A percentile compares a stretch with the other conserved stretches of the same genome.
Conservation (phyloP, 2,888 invertebrate species). For the Neuroscelio doddi region DNA sequence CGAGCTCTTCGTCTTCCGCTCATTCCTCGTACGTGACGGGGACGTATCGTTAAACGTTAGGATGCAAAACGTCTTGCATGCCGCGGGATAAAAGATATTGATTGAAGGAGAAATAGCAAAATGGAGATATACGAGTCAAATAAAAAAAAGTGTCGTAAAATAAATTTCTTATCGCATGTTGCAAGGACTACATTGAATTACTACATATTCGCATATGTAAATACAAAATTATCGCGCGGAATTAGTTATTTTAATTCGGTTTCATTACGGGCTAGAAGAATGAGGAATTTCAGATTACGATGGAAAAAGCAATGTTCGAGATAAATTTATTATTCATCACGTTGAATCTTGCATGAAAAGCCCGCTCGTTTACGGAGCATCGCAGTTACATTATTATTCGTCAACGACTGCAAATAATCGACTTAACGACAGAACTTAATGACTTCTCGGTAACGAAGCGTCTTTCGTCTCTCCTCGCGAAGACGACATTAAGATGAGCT, state of each 20-base stretch:
- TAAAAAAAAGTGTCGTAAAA: conserved; percentile 4
- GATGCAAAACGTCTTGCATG: conserved; percentile 20
- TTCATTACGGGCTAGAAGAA: too few species aligned
- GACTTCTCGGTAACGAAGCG: conserved; percentile 56
- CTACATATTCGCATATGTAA: neutral
- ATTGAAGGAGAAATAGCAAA: conserved; percentile 21
- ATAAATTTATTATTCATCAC: neutral
- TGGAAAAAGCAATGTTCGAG: neutral
- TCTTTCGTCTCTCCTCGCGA: neutral
- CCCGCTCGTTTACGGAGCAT: neutral
- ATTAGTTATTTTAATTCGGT: neutral
- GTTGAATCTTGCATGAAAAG: neutral
- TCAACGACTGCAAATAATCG: conserved; percentile 57
- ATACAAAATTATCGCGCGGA: neutral
- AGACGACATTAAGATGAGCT: conserved; percentile 3
- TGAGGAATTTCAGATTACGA: neutral
- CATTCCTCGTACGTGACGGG: conserved; percentile 15
- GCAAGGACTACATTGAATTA: conserved; percentile 36
- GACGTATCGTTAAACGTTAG: conserved; percentile 30
- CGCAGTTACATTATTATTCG: conserved; percentile 26
- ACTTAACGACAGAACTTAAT: conserved; percentile 61
- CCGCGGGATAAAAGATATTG: conserved; percentile 29
- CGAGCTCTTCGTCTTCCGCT: conserved; percentile 30
- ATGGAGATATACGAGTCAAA: neutral
- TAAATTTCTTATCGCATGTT: conserved; percentile 3